Conservation (phyloP, 2,797 vertebrate genomes). For the Argyrosomus regius region DNA sequence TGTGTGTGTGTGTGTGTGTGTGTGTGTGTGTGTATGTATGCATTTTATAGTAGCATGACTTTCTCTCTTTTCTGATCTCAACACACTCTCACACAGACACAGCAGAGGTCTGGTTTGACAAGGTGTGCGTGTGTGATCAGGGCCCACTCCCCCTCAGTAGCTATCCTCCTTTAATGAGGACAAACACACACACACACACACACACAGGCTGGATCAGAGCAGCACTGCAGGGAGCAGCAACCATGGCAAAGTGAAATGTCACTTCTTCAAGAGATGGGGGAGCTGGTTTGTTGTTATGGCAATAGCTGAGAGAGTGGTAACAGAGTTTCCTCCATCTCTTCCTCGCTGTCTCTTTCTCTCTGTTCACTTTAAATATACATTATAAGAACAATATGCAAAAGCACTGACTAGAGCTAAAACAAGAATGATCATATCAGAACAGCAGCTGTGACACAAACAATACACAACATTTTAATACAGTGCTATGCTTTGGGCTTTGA, state of each 20-base stretch:
- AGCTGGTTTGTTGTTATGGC: conserved; percentile 69
- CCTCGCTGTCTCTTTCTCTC: not conserved
- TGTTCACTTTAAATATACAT: not conserved
- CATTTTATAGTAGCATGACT: conserved; percentile 5
- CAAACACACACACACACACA: conserved; percentile 46
- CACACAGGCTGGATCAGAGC: conserved; percentile 76
- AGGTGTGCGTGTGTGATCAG: conserved; percentile 74
- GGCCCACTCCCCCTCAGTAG: conserved; percentile 55
- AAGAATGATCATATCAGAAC: too few relatives aligned
- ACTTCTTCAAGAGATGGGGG: conserved; percentile 67
- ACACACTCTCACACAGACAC: conserved; percentile 56
- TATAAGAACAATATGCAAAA: not conserved
- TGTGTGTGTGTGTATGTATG: conserved; percentile 2
- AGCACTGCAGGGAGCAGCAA: conserved; percentile 80
- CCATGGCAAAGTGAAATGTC: conserved; percentile 84
- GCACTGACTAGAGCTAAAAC: too few relatives aligned
- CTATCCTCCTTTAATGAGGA: conserved; percentile 79
- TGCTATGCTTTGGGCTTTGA: too few relatives aligned
- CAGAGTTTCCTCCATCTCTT: conserved; percentile 5
- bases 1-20: not conserved
- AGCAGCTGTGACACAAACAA: too few relatives aligned
- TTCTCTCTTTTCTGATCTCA: conserved; percentile 34
- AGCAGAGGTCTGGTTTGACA: conserved; percentile 79
- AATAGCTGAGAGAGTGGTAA: conserved; percentile 42
- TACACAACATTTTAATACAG: too few relatives aligned